These are phyloP conservation scores for Labeo rohita DNA, from an alignment of 2,113 vertebrate species.

Conservation along the genomic window DNA sequence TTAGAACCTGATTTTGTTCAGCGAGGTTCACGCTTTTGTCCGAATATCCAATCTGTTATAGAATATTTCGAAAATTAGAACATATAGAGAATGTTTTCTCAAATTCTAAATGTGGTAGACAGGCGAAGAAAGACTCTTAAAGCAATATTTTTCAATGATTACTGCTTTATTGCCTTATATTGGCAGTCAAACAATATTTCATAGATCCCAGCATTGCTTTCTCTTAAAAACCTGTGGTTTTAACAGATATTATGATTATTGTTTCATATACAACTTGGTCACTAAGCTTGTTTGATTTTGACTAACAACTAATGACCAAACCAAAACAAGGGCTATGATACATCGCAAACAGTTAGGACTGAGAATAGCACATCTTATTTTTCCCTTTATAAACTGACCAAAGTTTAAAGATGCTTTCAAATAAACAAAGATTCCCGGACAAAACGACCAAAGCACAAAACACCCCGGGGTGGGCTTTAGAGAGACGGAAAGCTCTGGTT, in stretches of 20 bases:
- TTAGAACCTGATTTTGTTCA: background rate
- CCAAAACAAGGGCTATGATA: background rate
- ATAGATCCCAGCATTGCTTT: background rate
- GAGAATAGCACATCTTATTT: background rate
- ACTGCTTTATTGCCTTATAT: constrained; percentile 16
- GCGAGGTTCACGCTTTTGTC: background rate
- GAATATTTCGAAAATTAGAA: background rate
- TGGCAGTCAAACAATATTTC: background rate
- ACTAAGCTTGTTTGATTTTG: background rate
- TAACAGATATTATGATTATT: background rate
- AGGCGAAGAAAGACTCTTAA: background rate
- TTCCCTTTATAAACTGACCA: background rate
- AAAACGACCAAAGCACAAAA: background rate
- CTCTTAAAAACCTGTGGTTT: background rate
- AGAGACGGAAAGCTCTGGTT: background rate
- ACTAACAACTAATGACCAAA: background rate
- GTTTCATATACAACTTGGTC: background rate
- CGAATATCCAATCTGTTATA: background rate
- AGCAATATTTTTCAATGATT: constrained; percentile 4
- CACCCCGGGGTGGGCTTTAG: background rate
- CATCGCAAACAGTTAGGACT: background rate
- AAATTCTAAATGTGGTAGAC: background rate
- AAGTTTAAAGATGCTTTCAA: background rate
- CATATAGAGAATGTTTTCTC: background rate
- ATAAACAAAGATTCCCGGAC: background rate